These are phyloP conservation scores for Romanomermis culicivorax DNA, from an alignment of 2,888 invertebrate species.

Conservation along the genomic window DNA sequence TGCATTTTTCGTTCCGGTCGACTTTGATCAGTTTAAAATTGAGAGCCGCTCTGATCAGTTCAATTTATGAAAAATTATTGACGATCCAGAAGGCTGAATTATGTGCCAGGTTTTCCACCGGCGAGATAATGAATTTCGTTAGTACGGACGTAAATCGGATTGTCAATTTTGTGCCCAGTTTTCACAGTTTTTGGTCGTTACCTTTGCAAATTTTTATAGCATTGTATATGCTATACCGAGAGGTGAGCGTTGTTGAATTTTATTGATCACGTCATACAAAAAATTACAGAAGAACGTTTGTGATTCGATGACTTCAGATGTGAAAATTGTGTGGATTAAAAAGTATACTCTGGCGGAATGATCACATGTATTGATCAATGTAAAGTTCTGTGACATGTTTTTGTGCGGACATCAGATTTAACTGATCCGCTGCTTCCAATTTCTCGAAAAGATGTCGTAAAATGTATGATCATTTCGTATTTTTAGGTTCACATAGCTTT, in stretches of 20 bases:
- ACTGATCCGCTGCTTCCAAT: no score
- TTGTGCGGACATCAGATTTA: no score
- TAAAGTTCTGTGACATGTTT: no score
- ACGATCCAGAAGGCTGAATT: background rate
- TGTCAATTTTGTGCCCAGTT: slow-evolving; percentile 80
- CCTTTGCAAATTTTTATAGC: slow-evolving; percentile 68
- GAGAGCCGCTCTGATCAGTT: background rate
- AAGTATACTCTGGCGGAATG: no score
- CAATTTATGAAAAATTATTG: background rate
- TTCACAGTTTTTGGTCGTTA: slow-evolving; percentile 89
- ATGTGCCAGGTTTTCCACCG: slow-evolving; percentile 34
- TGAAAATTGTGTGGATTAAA: no score
- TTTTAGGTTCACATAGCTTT: slow-evolving; percentile 80
- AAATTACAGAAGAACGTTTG: background rate
- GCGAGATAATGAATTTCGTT: slow-evolving; percentile 86
- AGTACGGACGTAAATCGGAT: slow-evolving; percentile 86
- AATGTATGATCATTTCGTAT: no score
- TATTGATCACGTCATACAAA: background rate
- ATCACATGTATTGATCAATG: no score
- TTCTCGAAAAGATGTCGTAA: no score
- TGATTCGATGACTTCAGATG: no score
- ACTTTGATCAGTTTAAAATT: slow-evolving; percentile 33
- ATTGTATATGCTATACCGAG: slow-evolving; percentile 51
- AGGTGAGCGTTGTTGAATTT: slow-evolving; percentile 14
- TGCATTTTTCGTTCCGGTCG: slow-evolving; percentile 74